Conservation (phyloP, 2,113 vertebrate genomes). For the Podarcis raffonei region DNA sequence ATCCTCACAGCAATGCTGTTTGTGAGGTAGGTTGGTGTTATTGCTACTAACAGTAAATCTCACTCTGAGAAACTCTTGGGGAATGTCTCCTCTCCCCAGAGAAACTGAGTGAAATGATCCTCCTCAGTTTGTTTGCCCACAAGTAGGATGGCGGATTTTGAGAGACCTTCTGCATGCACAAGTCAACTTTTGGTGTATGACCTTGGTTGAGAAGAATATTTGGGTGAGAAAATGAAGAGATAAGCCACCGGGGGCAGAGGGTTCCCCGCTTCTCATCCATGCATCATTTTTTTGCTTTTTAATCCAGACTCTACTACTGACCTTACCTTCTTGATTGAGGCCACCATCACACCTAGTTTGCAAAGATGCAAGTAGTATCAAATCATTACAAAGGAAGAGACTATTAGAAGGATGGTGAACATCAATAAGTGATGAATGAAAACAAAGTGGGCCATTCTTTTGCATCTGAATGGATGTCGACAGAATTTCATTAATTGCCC, state of each 20-base stretch:
- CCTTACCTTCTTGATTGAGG: neutral
- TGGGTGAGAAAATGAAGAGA: neutral
- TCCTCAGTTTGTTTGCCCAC: no score
- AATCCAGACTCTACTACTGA: neutral
- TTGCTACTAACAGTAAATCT: neutral
- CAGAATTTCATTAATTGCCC: neutral
- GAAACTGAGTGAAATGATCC: no score
- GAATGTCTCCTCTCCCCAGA: no score
- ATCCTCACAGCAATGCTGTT: neutral
- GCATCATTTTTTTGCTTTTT: neutral
- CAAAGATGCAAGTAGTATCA: no score
- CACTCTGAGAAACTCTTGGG: no score
- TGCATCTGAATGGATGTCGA: neutral
- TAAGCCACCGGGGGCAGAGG: neutral
- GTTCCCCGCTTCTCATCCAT: neutral
- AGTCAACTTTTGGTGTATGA: no score
- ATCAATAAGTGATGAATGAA: neutral
- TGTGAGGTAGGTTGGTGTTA: neutral
- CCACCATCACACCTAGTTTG: neutral
- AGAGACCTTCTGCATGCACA: no score
- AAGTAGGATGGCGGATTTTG: no score
- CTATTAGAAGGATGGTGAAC: neutral
- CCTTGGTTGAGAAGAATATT: no score
- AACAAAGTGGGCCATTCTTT: neutral
- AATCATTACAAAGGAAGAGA: no score